Conservation (phyloP, 2,888 invertebrate species). For the Metacarcinus magister region DNA sequence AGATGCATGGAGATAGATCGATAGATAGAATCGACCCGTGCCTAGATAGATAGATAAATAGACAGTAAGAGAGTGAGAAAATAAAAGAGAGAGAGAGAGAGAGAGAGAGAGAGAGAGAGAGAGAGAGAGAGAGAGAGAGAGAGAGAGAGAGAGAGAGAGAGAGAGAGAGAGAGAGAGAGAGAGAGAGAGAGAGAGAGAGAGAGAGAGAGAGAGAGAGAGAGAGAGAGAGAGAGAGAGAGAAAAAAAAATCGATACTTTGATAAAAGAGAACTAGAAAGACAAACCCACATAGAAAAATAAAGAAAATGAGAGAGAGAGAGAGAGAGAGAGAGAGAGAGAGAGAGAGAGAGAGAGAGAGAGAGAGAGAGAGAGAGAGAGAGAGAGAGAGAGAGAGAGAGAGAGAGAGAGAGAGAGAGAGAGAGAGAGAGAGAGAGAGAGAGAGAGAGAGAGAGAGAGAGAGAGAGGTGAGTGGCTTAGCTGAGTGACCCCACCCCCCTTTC, state of each 20-base stretch:
- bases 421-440: slow-evolving; percentile 56
- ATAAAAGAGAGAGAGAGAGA: not conserved
- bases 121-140: not conserved
- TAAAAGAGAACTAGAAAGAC: not conserved
- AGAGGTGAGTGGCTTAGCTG: slow-evolving; percentile 35
- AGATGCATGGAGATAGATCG: not conserved
- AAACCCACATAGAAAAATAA: too few relatives aligned
- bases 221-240: slow-evolving; percentile 55
- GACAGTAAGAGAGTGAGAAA: not conserved
- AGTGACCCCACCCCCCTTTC: not conserved
- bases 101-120: not conserved
- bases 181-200: slow-evolving; percentile 58
- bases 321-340: slow-evolving; percentile 59
- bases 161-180: slow-evolving; percentile 60
- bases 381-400: not conserved
- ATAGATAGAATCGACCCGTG: not conserved
- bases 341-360: too few relatives aligned
- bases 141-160: slow-evolving; percentile 44
- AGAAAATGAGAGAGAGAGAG: slow-evolving; percentile 60
- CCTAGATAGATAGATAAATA: not conserved
- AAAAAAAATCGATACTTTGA: not conserved
- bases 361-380: not conserved
- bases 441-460: slow-evolving; percentile 57
- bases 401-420: slow-evolving; percentile 57
- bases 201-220: slow-evolving; percentile 56